A percentile compares a stretch with the other conserved stretches of the same genome.
These are phyloP conservation scores for Brachymystax lenok DNA, from an alignment of 2,797 vertebrate genomes.

Conservation along the genomic window DNA sequence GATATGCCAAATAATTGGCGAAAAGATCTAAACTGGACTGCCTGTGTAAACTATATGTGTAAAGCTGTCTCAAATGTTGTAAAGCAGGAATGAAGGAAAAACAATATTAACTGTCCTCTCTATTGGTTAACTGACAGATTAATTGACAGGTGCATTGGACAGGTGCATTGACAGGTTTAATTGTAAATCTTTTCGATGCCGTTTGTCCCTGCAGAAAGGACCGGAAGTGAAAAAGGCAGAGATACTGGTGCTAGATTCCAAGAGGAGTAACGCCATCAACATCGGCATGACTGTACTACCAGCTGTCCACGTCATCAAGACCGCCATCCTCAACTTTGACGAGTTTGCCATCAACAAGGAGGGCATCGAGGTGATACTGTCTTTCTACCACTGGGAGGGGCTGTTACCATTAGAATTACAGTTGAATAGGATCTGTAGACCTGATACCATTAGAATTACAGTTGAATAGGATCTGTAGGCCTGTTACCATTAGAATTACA, in stretches of 20 bases:
- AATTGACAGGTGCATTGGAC: accelerated
- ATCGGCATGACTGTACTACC: slow-evolving; percentile 94
- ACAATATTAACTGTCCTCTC: too few relatives aligned
- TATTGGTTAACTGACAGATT: too few relatives aligned
- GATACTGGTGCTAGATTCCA: slow-evolving; percentile 86
- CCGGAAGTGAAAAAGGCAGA: slow-evolving; percentile 82
- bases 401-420: background rate
- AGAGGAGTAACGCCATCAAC: slow-evolving; percentile 95
- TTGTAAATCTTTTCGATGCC: too few relatives aligned
- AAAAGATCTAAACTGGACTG: too few relatives aligned
- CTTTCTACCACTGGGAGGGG: slow-evolving; percentile 25
- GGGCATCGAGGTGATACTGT: slow-evolving; percentile 87
- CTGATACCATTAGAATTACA: too few relatives aligned
- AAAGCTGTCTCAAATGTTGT: too few relatives aligned
- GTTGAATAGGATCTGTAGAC: too few relatives aligned
- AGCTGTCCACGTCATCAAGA: slow-evolving; percentile 88
- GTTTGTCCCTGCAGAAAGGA: slow-evolving; percentile 77
- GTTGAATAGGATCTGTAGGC: too few relatives aligned
- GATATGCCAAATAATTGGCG: too few relatives aligned
- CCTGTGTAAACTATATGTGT: too few relatives aligned
- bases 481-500: too few relatives aligned
- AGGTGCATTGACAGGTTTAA: accelerated
- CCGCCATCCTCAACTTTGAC: slow-evolving; percentile 90
- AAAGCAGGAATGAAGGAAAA: too few relatives aligned
- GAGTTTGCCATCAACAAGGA: slow-evolving; percentile 96